Base-by-base conservation (phyloP, 1,140 invertebrate species). In the Drosophila bipectinata region DNA sequence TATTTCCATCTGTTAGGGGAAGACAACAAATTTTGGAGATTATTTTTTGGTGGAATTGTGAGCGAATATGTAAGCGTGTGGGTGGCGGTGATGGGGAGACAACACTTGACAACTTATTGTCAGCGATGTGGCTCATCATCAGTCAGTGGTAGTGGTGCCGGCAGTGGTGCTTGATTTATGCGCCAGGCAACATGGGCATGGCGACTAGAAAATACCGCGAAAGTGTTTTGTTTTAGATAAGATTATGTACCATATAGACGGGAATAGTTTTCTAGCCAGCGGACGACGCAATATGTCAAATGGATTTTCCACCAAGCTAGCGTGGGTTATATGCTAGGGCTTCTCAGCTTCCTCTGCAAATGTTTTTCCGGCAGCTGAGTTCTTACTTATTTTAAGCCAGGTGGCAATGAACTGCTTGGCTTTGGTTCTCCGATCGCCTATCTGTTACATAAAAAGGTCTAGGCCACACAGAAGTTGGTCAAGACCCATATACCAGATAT, bases 211-310 rank as follows among this genome's bases (percentile, higher is more conserved):
- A 74, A 73, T 61, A 55, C 57, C 34, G 52, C 47, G 68, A 83
- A 82, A 85, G 82, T 87, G 71, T 85, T 85, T 85, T 82, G 82
- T 82, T 82, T 87, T 75, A 85, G 82, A 85, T 85, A 79, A 85
- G 77, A 85, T 85, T 85, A 80, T 77, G 77, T 51, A 52, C 41
- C 57, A 55, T 47, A 61, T 58, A 61, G 56, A 52, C 15, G 44
- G 44, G 44, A 34, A 24, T 21, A 72, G 51, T 32, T 57, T 32
- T 39, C 47, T 45, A 30, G 24, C 44, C 15, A 57, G 55, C 53
- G 66, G 34, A 73, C 71, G 51, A 58, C 79, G 74, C 68, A 87
- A 87, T 87, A 87, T 87, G 82, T 85, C 82, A 85, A 72, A 72
- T 61, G 82, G 82, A 85, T 82, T 85, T 87, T 64, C 73, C 66